Base-by-base conservation (phyloP, 2,888 invertebrate genomes). In the Pedicia rivosa region DNA sequence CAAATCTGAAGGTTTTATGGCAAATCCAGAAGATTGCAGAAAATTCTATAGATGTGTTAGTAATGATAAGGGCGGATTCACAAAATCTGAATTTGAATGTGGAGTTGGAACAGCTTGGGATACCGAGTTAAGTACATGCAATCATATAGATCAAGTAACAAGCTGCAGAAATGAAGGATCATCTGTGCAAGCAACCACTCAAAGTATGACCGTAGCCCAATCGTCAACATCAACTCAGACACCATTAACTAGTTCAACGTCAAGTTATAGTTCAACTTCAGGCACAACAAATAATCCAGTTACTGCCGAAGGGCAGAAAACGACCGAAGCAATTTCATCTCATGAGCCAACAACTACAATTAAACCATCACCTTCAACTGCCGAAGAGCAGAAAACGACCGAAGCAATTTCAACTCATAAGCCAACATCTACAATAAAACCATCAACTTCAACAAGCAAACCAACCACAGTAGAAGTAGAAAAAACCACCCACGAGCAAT, bases 51-150 rank as follows among this genome's bases (percentile, higher is more conserved):
- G 72, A 39, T 73, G 73, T 45, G 62, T 64, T 0, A 51, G 59
- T 30, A 53, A 63, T 40, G 62, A 57, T 1, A 51, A 55, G 10
- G 63, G 61, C 4, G 55, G 54, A 2, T 63, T 57, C 39, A 62
- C 51, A 19, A 64, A 56, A 41, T 64, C 67, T 37, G 62, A 67
- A 8, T 72, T 68, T 42, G 58, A 56, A 5, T 72, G 72, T 46
- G 68, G 66, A 1, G 61, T 61, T 16, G 70, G 68, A 30, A 72
- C 72, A 2, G 62, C 70, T 26, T 72, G 70, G 70, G 68, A 70
- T 51, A 63, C 66, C 44, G 56, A 65, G 25, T 63, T 65, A 36
- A 62, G 66, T 47, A 62, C 63, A 1, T 76, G 76, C 35, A 54
- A 59, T 39, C 45, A 59, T 26, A 57, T 59, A 8, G 48, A 51